phyloP scores from a whole-genome alignment of 2,113 vertebrate genomes.

The Microtus montanus region DNA sequence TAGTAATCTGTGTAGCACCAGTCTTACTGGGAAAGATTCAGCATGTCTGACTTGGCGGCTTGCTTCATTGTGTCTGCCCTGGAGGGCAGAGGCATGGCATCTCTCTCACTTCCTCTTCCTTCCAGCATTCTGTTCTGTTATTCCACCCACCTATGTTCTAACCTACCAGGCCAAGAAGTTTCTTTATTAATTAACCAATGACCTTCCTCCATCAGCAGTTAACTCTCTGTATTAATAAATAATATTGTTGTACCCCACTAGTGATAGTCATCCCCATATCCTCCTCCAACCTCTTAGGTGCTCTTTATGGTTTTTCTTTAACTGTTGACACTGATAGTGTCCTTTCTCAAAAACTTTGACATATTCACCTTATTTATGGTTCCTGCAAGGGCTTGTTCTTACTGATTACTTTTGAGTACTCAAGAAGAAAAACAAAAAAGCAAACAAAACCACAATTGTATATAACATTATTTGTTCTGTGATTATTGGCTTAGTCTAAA shows the following conservation, averaged over 20 bases:
- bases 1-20: too few species aligned
- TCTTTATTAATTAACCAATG: too few species aligned
- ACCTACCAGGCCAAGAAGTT: too few species aligned
- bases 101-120: too few species aligned
- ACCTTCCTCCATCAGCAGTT: too few species aligned
- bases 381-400: neutral
- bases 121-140: too few species aligned
- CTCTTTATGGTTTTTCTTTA: neutral
- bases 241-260: neutral
- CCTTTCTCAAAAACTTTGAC: neutral
- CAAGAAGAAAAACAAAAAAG: neutral
- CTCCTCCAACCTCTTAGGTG: neutral
- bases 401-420: conserved; percentile 3
- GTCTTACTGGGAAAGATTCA: too few species aligned
- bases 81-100: too few species aligned
- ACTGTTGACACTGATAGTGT: neutral
- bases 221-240: neutral
- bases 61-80: too few species aligned
- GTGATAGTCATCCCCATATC: neutral
- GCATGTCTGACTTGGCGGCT: too few species aligned
- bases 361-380: neutral
- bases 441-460: too few species aligned
- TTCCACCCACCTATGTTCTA: too few species aligned
- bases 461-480: neutral
- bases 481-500: conserved; percentile 13